Evolutionary conservation across 30 jellyfish, hydroid and myxozoan genomes (phyloP), one percentile per base, ranked within the genome.

Genomic region (Catostylus mosaicus): DNA sequence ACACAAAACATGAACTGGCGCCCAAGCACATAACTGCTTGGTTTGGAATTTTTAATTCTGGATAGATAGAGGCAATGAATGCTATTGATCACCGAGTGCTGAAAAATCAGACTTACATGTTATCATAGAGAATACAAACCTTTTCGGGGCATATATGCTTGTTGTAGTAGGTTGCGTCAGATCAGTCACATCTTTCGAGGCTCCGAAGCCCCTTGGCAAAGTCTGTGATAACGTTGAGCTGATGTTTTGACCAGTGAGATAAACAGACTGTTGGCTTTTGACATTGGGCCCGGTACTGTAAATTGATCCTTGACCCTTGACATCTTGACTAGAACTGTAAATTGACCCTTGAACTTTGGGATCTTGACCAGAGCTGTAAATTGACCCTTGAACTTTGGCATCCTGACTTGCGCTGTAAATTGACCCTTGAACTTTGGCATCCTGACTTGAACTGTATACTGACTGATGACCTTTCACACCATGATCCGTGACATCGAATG

Each of bases 201-300:
- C 70, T 1, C 85, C 85, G 35, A 74, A 74, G 4, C 85, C 85
- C 52, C 85, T 54, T 9, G 85, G 85, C 22, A 74, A 59, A 0
- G 85, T 74, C 30, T 74, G 70, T 1, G 85, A 74, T 46, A 51
- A 34, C 7, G 85, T 52, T 9, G 85, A 51, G 50, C 85, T 59
- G 59, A 59, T 36, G 27, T 56, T 74, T 38, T 74, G 85, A 27
- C 85, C 85, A 22, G 85, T 48, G 70, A 74, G 57, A 30, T 52
- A 74, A 24, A 31, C 75, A 3, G 85, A 59, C 33, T 74, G 75
- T 31, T 59, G 71, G 24, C 71, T 59, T 59, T 18, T 59, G 26
- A 18, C 71, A 59, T 18, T 59, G 3, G 36, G 38, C 38, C 40
- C 38, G n/a, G 26, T 23, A 27, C 24, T n/a, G 26, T 59, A 59